Conservation (phyloP, 2,888 invertebrate genomes). For the Gisinianus flammeolus region DNA sequence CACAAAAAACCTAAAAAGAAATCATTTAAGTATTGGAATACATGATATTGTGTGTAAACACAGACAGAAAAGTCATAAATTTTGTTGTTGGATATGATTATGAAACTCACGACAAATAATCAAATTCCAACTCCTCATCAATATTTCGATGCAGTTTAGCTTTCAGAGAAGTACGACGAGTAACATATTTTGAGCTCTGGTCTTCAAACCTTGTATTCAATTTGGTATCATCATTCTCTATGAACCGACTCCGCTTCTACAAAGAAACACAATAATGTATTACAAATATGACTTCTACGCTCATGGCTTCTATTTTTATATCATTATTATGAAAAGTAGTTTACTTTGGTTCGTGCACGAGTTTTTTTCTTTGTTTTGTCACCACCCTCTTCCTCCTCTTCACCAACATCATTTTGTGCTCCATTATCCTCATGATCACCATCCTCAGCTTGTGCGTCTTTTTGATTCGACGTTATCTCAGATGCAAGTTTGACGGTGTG, state of each 20-base stretch:
- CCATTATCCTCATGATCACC: constrained; percentile 25
- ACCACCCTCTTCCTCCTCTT: not conserved
- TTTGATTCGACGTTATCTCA: constrained; percentile 41
- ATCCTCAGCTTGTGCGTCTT: constrained; percentile 12
- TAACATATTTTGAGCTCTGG: constrained; percentile 51
- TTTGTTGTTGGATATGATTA: no score
- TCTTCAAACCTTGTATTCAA: constrained; percentile 49
- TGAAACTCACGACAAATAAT: constrained; percentile 45
- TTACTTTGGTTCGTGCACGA: constrained; percentile 17
- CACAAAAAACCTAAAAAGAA: constrained; percentile 41
- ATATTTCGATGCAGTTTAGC: constrained; percentile 49
- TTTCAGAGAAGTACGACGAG: constrained; percentile 46
- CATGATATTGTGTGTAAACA: not conserved
- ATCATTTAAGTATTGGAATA: no score
- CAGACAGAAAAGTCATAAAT: no score
- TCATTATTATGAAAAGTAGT: no score
- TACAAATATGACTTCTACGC: not conserved
- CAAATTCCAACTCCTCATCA: constrained; percentile 53
- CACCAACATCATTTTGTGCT: constrained; percentile 2
- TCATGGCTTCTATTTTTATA: not conserved
- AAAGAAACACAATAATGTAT: not conserved
- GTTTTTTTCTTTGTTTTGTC: constrained; percentile 11
- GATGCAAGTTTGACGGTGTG: constrained; percentile 51
- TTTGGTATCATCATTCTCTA: constrained; percentile 50
- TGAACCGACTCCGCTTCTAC: constrained; percentile 46